Percentiles rank a stretch among this genome's conserved stretches.
Conservation (phyloP, 2,888 invertebrate species). For the Endotricha flammealis region DNA sequence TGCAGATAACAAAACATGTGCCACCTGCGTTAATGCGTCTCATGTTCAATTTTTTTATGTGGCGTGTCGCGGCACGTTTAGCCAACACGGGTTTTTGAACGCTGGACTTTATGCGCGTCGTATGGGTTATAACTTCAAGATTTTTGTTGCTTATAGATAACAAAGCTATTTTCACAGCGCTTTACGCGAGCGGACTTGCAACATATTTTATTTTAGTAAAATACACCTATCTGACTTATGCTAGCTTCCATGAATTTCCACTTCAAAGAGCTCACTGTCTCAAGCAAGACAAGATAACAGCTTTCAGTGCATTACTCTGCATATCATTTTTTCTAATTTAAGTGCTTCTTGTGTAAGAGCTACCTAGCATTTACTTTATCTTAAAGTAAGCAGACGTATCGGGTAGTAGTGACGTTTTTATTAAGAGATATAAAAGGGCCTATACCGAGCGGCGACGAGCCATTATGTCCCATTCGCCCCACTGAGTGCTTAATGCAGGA, state of each 20-base stretch:
- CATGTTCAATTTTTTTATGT: no score
- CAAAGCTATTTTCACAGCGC: no score
- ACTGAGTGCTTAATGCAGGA: slow-evolving; percentile 68
- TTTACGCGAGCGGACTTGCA: no score
- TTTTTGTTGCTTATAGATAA: no score
- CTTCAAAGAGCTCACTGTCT: slow-evolving; percentile 2
- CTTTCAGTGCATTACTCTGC: slow-evolving; percentile 2
- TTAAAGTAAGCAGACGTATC: slow-evolving; percentile 36
- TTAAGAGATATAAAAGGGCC: slow-evolving; percentile 52
- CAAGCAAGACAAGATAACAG: neutral
- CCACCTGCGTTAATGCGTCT: no score
- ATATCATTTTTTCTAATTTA: slow-evolving; percentile 3
- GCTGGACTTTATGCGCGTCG: no score
- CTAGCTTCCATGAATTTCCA: slow-evolving; percentile 9
- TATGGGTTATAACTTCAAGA: no score
- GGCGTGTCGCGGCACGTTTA: no score
- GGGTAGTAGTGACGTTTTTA: slow-evolving; percentile 52
- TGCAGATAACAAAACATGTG: no score
- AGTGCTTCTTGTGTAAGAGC: neutral
- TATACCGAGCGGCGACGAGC: slow-evolving; percentile 39
- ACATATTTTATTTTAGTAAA: no score
- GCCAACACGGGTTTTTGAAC: no score
- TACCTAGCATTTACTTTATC: slow-evolving; percentile 15
- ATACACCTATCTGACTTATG: no score
- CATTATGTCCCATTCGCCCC: slow-evolving; percentile 57